phyloP scores from a whole-genome alignment of 2,113 vertebrate species.

The Chaetodon auriga region DNA sequence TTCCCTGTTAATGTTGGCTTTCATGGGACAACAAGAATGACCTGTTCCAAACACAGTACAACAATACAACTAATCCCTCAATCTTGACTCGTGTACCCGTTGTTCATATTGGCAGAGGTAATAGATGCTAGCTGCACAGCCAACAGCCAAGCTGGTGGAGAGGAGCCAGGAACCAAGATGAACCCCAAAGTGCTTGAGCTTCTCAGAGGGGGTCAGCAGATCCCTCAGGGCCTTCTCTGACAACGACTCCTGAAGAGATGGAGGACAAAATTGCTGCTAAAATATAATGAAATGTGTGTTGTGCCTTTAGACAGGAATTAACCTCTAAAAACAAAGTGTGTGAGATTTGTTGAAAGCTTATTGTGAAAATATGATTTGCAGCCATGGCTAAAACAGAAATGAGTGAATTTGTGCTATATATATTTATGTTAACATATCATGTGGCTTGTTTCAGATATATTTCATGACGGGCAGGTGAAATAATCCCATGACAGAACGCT shows the following conservation, averaged over 20 bases:
- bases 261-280: neutral
- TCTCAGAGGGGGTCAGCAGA: slow-evolving; percentile 74
- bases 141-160: slow-evolving; percentile 83
- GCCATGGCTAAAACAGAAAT: neutral
- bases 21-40: neutral
- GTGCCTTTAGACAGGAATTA: neutral
- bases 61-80: neutral
- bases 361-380: neutral
- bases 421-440: neutral
- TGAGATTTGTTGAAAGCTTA: neutral
- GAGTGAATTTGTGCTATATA: neutral
- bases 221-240: slow-evolving; percentile 80
- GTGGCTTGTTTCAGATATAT: neutral
- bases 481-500: neutral
- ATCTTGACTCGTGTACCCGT: slow-evolving; percentile 72
- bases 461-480: neutral
- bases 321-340: neutral
- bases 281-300: neutral
- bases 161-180: slow-evolving; percentile 86
- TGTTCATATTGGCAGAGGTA: slow-evolving; percentile 86
- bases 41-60: neutral
- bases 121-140: slow-evolving; percentile 87
- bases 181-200: slow-evolving; percentile 67
- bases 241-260: slow-evolving; percentile 87
- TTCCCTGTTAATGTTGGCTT: neutral